Percentiles rank a stretch among this genome's conserved stretches.
These are phyloP conservation scores for Coranthus polyacanthus DNA, from an alignment of 2,797 vertebrate genomes.

Conservation along the genomic window DNA sequence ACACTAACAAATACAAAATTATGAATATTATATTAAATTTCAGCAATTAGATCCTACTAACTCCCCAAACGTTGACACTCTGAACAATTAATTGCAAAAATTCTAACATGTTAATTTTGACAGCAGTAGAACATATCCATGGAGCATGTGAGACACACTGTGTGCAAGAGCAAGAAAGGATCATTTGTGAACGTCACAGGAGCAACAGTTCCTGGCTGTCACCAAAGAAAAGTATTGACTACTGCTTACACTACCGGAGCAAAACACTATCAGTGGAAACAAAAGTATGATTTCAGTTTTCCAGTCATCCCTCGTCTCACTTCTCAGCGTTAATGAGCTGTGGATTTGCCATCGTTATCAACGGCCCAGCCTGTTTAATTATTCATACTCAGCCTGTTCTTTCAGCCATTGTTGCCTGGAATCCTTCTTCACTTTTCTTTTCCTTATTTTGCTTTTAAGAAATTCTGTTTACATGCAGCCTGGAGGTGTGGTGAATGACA, in stretches of 20 bases:
- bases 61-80: too few species aligned
- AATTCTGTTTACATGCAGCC: conserved; percentile 48
- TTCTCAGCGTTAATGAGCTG: conserved; percentile 71
- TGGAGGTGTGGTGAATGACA: conserved; percentile 36
- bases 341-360: conserved; percentile 61
- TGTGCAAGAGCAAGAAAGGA: conserved; percentile 13
- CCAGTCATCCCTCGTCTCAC: conserved; percentile 56
- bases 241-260: conserved; percentile 32
- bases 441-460: conserved; percentile 23
- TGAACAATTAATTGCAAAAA: too few species aligned
- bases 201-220: conserved; percentile 16
- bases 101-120: too few species aligned
- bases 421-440: conserved; percentile 14
- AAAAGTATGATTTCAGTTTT: conserved; percentile 44
- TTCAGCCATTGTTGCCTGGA: conserved; percentile 53
- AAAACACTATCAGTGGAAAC: conserved; percentile 33
- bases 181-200: conserved; percentile 1
- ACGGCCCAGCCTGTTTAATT: conserved; percentile 64
- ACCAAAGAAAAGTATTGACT: conserved; percentile 2
- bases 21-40: too few species aligned
- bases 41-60: too few species aligned
- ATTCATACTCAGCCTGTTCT: conserved; percentile 64
- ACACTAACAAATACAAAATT: too few species aligned
- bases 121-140: neutral
- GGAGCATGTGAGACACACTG: neutral